Base-by-base conservation (phyloP, 2,888 invertebrate genomes). In the Ophioninae sp. region DNA sequence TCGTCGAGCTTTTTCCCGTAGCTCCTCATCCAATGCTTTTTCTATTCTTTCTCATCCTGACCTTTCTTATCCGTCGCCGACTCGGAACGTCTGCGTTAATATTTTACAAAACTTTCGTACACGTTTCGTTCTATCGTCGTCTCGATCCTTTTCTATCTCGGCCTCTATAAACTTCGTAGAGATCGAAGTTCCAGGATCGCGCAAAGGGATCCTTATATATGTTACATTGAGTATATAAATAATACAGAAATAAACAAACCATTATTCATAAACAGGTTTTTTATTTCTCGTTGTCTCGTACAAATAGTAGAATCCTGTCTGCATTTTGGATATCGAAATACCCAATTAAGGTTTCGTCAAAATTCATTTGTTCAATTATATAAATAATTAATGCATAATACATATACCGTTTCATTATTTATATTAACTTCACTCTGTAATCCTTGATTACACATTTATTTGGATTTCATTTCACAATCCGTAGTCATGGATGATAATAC, bases 191-290 rank as follows among this genome's bases (percentile, higher is more conserved):
- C 89, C 74, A 58, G 89, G 88, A 90, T 90, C 87, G 74, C 75
- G 71, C 79, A 81, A 88, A 88, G 91, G 92, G 91, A 91, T 92
- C 91, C 89, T 91, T 74, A 51, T 76, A 65, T 78, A 63, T 78
- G 22, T 23, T 13, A 41, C 8, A 79, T 6, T 30, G 30, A 30
- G 65, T 44, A 37, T 6, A 44, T 65, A 5, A 8, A n/a, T 39
- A 10, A n/a, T n/a, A n/a, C n/a, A 30, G 51, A 13, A 51, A 51
- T 2, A 51, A 51, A 10, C 51, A 13, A 10, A 51, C 30, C 30
- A 30, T 1, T 30, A 30, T 30, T 30, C 30, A 30, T 30, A 30
- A 30, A 30, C 30, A 30, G 3, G 30, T 30, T 30, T 30, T 30
- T 30, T 30, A 30, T 30, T 30, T 30, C 1, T 30, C 30, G 30